Conservation (phyloP, 1,140 invertebrate genomes). For the Scylla paramamosain region DNA sequence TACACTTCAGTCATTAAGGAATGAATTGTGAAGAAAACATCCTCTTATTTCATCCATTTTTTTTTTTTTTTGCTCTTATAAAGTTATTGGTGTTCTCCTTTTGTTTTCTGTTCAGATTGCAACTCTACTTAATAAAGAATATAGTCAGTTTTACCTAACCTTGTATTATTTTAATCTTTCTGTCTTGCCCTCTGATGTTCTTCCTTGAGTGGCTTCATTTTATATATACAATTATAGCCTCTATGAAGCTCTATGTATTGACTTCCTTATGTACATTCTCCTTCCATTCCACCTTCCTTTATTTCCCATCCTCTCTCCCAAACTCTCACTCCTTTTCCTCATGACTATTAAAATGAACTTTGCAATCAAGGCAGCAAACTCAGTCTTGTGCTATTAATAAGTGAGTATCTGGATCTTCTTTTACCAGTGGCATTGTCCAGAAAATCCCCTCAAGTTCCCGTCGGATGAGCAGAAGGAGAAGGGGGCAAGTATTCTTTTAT, state of each 20-base stretch:
- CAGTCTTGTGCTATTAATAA: constrained; percentile 8
- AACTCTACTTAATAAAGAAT: neutral
- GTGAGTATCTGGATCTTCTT: constrained; percentile 1
- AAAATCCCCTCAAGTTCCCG: constrained; percentile 13
- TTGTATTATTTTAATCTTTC: neutral
- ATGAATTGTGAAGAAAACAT: neutral
- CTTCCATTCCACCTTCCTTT: neutral
- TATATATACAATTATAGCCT: too few relatives aligned
- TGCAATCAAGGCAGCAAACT: constrained; percentile 9
- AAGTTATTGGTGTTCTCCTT: neutral
- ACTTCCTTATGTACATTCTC: neutral
- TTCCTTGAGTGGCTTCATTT: neutral
- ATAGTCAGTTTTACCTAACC: neutral
- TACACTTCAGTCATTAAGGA: neutral
- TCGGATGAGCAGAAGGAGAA: neutral
- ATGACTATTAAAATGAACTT: neutral
- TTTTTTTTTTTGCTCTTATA: neutral
- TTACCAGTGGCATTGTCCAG: constrained; percentile 19
- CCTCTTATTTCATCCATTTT: neutral
- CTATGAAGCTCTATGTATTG: neutral
- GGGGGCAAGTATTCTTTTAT: constrained; percentile 22
- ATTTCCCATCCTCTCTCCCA: neutral
- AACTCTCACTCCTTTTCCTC: neutral
- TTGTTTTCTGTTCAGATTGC: neutral
- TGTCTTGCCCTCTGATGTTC: neutral